Conservation (phyloP, 1,140 invertebrate genomes). For the Thaumatotibia leucotreta region DNA sequence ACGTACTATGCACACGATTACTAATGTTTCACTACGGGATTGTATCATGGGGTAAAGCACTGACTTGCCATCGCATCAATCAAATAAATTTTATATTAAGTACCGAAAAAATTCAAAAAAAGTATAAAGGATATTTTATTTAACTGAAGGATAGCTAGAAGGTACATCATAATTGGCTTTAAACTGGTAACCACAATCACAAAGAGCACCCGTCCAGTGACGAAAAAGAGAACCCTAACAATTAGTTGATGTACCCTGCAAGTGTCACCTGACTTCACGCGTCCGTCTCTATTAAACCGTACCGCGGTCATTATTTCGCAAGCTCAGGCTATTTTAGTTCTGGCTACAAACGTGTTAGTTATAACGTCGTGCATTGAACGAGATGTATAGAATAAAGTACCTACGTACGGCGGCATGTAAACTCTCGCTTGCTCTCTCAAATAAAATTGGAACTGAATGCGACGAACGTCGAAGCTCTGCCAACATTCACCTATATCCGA, state of each 20-base stretch:
- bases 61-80: no score
- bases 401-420: conserved; percentile 6
- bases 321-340: conserved; percentile 62
- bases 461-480: conserved; percentile 21
- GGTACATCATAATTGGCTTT: no score
- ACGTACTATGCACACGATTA: no score
- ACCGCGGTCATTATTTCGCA: conserved; percentile 41
- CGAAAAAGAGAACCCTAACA: no score
- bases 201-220: not conserved
- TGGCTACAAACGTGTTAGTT: conserved; percentile 35
- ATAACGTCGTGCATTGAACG: not conserved
- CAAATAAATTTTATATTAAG: no score
- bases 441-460: conserved; percentile 35
- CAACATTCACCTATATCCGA: conserved; percentile 21
- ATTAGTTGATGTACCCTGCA: not conserved
- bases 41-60: no score
- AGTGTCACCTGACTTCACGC: conserved; percentile 41
- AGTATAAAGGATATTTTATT: no score
- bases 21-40: no score
- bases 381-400: conserved; percentile 1
- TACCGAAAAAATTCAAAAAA: no score
- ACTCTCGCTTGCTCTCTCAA: conserved; percentile 21
- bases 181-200: no score
- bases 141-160: no score
- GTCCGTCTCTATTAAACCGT: conserved; percentile 24